Evolutionary conservation across 2,888 invertebrate species (phyloP).

Genomic region (Lamproptera curius): DNA sequence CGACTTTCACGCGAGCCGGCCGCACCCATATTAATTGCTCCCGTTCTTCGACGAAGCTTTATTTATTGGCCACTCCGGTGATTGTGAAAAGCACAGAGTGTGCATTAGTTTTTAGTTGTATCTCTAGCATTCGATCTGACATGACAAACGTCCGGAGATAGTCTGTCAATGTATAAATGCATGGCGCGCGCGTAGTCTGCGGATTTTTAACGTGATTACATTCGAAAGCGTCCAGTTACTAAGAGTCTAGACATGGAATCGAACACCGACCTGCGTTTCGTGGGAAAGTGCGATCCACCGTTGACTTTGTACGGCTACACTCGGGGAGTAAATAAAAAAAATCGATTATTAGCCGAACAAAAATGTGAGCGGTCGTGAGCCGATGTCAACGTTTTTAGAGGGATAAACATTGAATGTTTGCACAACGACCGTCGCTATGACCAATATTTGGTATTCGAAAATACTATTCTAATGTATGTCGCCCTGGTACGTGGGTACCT

Average conservation of each 20-base stretch:
- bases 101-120: slow-evolving; percentile 72
- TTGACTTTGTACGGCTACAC: slow-evolving; percentile 59
- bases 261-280: slow-evolving; percentile 35
- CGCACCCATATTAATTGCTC: slow-evolving; percentile 78
- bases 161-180: slow-evolving; percentile 15
- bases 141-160: slow-evolving; percentile 53
- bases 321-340: slow-evolving; percentile 63
- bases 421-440: slow-evolving; percentile 70
- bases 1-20: slow-evolving; percentile 71
- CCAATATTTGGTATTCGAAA: slow-evolving; percentile 76
- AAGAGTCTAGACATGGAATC: slow-evolving; percentile 13
- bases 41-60: slow-evolving; percentile 75
- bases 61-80: slow-evolving; percentile 71
- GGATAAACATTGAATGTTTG: slow-evolving; percentile 75
- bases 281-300: slow-evolving; percentile 62
- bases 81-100: slow-evolving; percentile 73
- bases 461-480: slow-evolving; percentile 76
- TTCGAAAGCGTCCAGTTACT: slow-evolving; percentile 29
- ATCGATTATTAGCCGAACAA: slow-evolving; percentile 73
- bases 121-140: slow-evolving; percentile 69
- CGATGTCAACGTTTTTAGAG: slow-evolving; percentile 70
- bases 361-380: slow-evolving; percentile 67
- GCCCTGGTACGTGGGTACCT: slow-evolving; percentile 48
- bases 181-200: slow-evolving; percentile 22
- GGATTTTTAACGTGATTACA: slow-evolving; percentile 45